phyloP scores from a whole-genome alignment of 2,888 invertebrate species.

The Drosophila kuntzei region DNA sequence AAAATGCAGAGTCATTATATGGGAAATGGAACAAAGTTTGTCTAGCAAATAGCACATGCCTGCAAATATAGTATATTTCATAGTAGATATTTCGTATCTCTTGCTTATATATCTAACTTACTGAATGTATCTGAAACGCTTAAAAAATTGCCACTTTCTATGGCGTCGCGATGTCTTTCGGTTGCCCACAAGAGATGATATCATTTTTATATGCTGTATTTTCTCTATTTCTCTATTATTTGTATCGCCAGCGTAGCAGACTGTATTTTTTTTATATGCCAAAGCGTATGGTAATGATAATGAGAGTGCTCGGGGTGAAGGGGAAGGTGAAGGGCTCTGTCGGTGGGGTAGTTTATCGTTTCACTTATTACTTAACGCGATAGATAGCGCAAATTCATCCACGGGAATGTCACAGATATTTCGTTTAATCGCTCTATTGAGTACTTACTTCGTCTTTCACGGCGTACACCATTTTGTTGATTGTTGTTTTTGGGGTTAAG shows the following conservation, averaged over 20 bases:
- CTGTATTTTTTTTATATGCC: conserved; percentile 10
- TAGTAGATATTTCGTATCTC: conserved; percentile 8
- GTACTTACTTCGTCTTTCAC: conserved; percentile 82
- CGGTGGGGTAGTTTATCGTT: conserved; percentile 15
- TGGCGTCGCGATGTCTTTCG: conserved; percentile 36
- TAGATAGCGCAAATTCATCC: conserved; percentile 10
- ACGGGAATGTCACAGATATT: conserved; percentile 11
- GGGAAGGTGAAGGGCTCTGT: background rate
- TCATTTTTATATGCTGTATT: conserved; percentile 59
- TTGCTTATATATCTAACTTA: conserved; percentile 21
- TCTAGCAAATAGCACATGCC: conserved; percentile 23
- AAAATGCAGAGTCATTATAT: conserved; percentile 45
- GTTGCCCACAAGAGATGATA: conserved; percentile 54
- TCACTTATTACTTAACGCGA: conserved; percentile 48
- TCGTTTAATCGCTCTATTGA: background rate
- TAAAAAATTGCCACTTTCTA: conserved; percentile 38
- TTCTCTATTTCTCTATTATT: conserved; percentile 37
- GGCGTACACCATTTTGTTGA: conserved; percentile 82
- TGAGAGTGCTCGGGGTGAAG: background rate
- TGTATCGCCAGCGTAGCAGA: conserved; percentile 29
- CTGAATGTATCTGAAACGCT: conserved; percentile 17
- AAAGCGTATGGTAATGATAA: conserved; percentile 52
- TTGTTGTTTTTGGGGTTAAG: conserved; percentile 26
- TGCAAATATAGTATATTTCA: background rate
- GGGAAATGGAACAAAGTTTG: conserved; percentile 22